phyloP scores from a whole-genome alignment of 2,797 vertebrate species.

The Sebastes steindachneri region DNA sequence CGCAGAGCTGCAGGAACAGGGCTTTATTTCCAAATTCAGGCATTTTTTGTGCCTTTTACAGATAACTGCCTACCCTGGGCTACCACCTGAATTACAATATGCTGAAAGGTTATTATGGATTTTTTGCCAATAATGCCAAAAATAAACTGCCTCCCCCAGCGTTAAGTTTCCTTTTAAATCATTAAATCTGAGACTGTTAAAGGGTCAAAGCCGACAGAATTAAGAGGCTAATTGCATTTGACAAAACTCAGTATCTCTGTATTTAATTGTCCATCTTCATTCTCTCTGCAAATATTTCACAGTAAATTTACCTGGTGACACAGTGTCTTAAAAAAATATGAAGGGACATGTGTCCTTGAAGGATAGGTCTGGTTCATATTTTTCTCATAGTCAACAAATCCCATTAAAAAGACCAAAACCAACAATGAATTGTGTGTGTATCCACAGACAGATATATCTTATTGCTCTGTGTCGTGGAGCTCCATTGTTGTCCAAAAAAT shows the following conservation, averaged over 20 bases:
- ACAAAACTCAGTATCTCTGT: neutral
- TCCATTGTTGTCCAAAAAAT: neutral
- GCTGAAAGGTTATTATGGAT: too few species aligned
- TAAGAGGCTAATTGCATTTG: accelerated
- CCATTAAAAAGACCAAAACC: neutral
- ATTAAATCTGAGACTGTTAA: neutral
- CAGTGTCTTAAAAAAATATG: neutral
- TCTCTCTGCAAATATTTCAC: neutral
- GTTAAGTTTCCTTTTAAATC: neutral
- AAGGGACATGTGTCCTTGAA: neutral
- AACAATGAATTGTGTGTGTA: neutral
- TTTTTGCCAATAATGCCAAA: too few species aligned
- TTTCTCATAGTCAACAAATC: neutral
- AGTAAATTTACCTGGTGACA: neutral
- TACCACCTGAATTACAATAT: too few species aligned
- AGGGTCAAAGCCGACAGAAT: neutral
- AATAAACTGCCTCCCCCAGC: too few species aligned
- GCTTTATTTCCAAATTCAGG: too few species aligned
- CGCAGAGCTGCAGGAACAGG: too few species aligned
- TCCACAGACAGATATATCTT: neutral
- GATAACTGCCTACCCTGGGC: too few species aligned
- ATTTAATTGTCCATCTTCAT: neutral
- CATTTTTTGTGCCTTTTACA: too few species aligned
- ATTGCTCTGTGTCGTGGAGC: neutral
- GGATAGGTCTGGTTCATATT: neutral